A percentile compares a stretch with the other conserved stretches of the same genome.
These are phyloP conservation scores for Labeo calbasu DNA, from an alignment of 2,797 vertebrate species.

Conservation along the genomic window DNA sequence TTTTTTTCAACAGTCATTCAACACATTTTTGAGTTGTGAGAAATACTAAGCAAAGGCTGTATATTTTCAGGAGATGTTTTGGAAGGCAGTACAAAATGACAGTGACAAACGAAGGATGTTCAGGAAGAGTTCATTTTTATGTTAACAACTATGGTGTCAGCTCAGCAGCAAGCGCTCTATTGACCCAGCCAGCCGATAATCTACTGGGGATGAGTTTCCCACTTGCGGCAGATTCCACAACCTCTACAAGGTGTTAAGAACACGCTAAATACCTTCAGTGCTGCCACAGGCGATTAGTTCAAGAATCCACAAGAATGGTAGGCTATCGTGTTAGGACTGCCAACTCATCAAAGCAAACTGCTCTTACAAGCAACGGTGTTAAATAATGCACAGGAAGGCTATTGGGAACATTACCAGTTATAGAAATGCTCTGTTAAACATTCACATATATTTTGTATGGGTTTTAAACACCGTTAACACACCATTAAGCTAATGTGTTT, in stretches of 20 bases:
- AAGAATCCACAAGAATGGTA: constrained; percentile 46
- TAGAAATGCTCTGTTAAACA: background rate
- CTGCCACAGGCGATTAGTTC: constrained; percentile 51
- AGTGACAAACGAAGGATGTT: constrained; percentile 51
- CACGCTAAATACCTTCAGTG: constrained; percentile 57
- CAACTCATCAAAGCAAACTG: constrained; percentile 39
- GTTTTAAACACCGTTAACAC: background rate
- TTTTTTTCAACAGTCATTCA: background rate
- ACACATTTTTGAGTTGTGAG: background rate
- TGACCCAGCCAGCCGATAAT: constrained; percentile 54
- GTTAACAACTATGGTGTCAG: constrained; percentile 56
- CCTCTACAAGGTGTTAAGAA: constrained; percentile 52
- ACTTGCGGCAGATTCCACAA: constrained; percentile 32
- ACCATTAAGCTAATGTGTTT: constrained; percentile 13
- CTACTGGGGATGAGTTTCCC: constrained; percentile 49
- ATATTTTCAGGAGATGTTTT: constrained; percentile 18
- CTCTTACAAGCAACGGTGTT: constrained; percentile 2
- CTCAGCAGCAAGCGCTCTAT: constrained; percentile 44
- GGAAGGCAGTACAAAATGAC: constrained; percentile 35
- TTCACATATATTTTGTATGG: background rate
- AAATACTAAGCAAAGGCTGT: background rate
- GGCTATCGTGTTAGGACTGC: constrained; percentile 46
- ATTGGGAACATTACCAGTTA: constrained; percentile 14
- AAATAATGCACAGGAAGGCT: constrained; percentile 14
- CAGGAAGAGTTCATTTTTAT: constrained; percentile 54